phyloP scores from a whole-genome alignment of 2,113 vertebrate genomes.

The Corydoras maculifer region DNA sequence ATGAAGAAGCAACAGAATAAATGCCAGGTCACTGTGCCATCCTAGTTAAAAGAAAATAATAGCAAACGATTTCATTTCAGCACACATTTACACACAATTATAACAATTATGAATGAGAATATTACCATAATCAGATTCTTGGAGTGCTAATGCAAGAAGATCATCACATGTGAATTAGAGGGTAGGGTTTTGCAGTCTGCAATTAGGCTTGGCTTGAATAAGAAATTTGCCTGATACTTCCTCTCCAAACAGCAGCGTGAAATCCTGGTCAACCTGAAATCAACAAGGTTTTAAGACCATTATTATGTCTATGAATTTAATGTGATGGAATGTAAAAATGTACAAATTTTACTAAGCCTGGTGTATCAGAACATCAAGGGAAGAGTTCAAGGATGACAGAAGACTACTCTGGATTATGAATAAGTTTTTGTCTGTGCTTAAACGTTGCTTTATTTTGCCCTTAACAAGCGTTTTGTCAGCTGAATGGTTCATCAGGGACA shows the following conservation, averaged over 20 bases:
- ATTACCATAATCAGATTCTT: conserved; percentile 18
- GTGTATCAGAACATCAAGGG: conserved; percentile 34
- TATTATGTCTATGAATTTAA: background rate
- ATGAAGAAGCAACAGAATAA: conserved; percentile 28
- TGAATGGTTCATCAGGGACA: too few species aligned
- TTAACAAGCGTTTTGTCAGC: background rate
- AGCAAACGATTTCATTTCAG: background rate
- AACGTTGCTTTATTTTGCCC: conserved; percentile 38
- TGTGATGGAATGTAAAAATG: conserved; percentile 2
- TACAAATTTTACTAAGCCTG: conserved; percentile 26
- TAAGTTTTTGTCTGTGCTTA: conserved; percentile 23
- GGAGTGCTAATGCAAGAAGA: conserved; percentile 9
- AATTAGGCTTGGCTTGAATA: conserved; percentile 30
- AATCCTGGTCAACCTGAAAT: conserved; percentile 40
- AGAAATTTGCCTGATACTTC: conserved; percentile 33
- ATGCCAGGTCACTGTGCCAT: conserved; percentile 24
- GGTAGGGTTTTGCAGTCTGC: conserved; percentile 22
- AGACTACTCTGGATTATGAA: conserved; percentile 33
- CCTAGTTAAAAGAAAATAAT: background rate
- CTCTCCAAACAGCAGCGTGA: conserved; percentile 34
- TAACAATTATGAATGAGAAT: background rate
- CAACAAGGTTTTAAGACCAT: background rate
- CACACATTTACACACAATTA: background rate
- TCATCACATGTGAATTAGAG: conserved; percentile 2
- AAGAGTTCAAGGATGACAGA: conserved; percentile 30